Conservation (phyloP, 2,888 invertebrate genomes). For the Ariolimax columbianus region DNA sequence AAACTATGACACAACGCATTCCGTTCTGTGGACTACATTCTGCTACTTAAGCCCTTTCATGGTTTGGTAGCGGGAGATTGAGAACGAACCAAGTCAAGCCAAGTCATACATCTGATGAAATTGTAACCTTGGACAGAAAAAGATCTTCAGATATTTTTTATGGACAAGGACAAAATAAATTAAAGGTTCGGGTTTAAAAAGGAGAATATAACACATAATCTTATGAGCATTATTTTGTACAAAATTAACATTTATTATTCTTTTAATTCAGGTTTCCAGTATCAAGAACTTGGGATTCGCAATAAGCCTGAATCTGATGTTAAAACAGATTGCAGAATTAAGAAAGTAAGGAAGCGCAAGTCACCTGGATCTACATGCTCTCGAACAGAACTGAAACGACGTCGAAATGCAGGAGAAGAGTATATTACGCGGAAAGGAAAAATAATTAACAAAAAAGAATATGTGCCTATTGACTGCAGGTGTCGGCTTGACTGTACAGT, state of each 20-base stretch:
- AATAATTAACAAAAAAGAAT: conserved; percentile 36
- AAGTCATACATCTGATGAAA: too few relatives aligned
- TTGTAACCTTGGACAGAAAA: too few relatives aligned
- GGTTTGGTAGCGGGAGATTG: too few relatives aligned
- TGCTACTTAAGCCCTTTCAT: too few relatives aligned
- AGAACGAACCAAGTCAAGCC: too few relatives aligned
- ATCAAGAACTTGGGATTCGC: conserved; percentile 1
- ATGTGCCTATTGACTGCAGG: conserved; percentile 36
- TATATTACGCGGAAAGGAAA: conserved; percentile 44
- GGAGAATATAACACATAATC: background rate
- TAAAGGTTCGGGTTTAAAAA: background rate
- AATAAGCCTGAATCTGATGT: conserved; percentile 20
- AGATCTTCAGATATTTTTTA: too few relatives aligned
- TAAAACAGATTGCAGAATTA: conserved; percentile 22
- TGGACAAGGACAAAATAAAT: background rate
- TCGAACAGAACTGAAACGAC: conserved; percentile 38
- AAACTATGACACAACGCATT: too few relatives aligned
- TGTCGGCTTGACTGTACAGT: conserved; percentile 39
- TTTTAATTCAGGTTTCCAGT: conserved; percentile 28
- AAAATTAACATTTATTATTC: background rate
- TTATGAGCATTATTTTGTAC: background rate
- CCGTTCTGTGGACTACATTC: too few relatives aligned
- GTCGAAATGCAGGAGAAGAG: conserved; percentile 43
- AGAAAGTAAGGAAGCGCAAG: conserved; percentile 40
- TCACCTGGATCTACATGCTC: conserved; percentile 30